Evolutionary conservation across 2,113 vertebrate species (phyloP).

Genomic region (Geothlypis trichas): DNA sequence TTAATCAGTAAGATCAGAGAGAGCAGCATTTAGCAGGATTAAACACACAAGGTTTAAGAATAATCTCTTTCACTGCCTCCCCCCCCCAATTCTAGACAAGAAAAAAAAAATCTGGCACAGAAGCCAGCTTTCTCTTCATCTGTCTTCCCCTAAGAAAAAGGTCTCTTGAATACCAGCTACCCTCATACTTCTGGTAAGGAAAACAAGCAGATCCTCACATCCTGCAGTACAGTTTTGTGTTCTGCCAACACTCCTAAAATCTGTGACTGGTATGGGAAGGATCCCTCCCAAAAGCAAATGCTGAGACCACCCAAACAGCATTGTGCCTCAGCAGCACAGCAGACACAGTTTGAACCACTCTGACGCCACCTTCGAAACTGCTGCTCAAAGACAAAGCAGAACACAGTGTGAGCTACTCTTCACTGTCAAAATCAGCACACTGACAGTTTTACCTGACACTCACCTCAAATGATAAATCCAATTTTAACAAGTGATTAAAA

Average conservation of each 20-base stretch:
- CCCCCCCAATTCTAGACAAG: fast-evolving
- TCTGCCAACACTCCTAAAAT: neutral
- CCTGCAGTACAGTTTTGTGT: neutral
- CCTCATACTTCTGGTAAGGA: neutral
- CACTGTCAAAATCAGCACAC: neutral
- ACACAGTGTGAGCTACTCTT: neutral
- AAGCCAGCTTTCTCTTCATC: neutral
- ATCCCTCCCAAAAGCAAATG: neutral
- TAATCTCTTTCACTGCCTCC: neutral
- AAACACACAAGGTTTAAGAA: constrained; percentile 39
- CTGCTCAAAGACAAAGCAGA: neutral
- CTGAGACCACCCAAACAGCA: constrained; percentile 18
- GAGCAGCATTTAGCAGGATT: constrained; percentile 57
- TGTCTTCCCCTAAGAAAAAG: neutral
- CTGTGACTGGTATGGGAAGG: neutral
- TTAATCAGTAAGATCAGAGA: constrained; percentile 49
- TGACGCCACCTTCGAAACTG: neutral
- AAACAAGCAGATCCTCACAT: neutral
- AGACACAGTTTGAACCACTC: neutral
- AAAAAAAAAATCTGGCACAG: neutral
- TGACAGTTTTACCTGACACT: neutral
- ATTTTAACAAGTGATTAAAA: neutral
- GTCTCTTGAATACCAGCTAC: neutral
- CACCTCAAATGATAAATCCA: neutral
- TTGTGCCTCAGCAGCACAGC: neutral